Evolutionary conservation across 2,888 invertebrate genomes (phyloP).

Genomic region (Tryphoninae sp.): DNA sequence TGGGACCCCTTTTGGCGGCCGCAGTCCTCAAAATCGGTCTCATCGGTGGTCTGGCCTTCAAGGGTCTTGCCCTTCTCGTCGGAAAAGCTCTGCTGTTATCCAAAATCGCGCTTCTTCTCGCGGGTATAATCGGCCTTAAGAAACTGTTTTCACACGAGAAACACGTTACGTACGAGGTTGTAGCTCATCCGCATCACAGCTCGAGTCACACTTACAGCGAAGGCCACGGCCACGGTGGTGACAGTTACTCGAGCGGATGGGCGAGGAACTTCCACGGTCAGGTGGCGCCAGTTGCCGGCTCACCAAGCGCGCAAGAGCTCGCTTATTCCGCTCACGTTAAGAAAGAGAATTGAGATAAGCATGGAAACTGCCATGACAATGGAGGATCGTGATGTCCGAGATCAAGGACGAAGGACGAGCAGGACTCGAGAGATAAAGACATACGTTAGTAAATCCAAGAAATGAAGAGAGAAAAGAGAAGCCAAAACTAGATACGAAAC

Average conservation of each 20-base stretch:
- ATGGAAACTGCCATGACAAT: constrained; percentile 41
- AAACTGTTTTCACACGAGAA: constrained; percentile 90
- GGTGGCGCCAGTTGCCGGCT: constrained; percentile 76
- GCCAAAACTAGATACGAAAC: neutral
- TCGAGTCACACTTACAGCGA: constrained; percentile 82
- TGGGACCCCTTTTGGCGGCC: constrained; percentile 88
- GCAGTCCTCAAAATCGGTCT: constrained; percentile 91
- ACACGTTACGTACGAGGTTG: constrained; percentile 89
- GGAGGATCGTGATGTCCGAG: constrained; percentile 24
- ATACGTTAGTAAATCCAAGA: constrained; percentile 1
- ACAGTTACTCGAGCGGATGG: constrained; percentile 85
- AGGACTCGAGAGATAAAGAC: constrained; percentile 11
- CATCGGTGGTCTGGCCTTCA: constrained; percentile 90
- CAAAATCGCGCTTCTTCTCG: constrained; percentile 91
- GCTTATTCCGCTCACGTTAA: constrained; percentile 85
- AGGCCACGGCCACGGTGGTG: constrained; percentile 79
- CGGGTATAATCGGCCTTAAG: constrained; percentile 91
- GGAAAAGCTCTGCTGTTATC: constrained; percentile 93
- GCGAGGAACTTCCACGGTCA: constrained; percentile 83
- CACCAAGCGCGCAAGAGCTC: constrained; percentile 82
- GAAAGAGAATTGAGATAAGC: constrained; percentile 52
- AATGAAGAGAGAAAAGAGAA: neutral
- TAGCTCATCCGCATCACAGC: constrained; percentile 87
- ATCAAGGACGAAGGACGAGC: constrained; percentile 31
- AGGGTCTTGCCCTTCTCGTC: constrained; percentile 90